A percentile compares a stretch with the other conserved stretches of the same genome.
Conservation (phyloP, 2,113 vertebrate species). For the Orthonyx spaldingii region DNA sequence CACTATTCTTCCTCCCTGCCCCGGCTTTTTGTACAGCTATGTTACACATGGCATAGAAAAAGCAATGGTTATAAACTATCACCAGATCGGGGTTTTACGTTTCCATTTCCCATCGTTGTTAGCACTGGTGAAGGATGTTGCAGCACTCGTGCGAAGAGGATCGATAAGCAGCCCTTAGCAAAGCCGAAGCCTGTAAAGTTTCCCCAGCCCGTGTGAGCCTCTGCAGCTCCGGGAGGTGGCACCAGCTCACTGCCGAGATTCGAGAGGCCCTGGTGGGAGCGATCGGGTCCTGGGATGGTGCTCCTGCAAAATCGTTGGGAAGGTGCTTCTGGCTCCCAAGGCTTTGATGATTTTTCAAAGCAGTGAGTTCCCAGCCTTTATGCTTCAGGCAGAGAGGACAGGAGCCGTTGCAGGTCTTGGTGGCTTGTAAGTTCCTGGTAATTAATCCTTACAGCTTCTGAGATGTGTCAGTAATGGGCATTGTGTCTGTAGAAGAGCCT, state of each 20-base stretch:
- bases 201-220: not conserved
- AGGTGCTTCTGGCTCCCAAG: not conserved
- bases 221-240: constrained; percentile 46
- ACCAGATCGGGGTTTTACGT: not conserved
- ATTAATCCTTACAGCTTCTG: not conserved
- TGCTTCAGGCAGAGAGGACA: not conserved
- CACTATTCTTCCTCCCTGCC: accelerated
- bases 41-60: accelerated
- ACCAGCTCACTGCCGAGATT: not conserved
- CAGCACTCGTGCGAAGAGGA: not conserved
- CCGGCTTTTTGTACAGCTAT: not conserved
- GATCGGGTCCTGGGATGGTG: accelerated
- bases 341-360: not conserved
- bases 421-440: not conserved
- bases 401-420: not conserved
- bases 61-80: not conserved
- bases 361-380: not conserved
- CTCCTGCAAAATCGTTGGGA: not conserved
- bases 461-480: not conserved
- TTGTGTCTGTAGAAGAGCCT: not conserved
- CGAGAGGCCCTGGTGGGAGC: accelerated
- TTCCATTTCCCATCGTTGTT: not conserved
- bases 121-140: not conserved
- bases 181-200: not conserved
- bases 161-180: not conserved